These are phyloP conservation scores for Temnothorax unifasciatus DNA, from an alignment of 2,888 invertebrate species.

Conservation along the genomic window DNA sequence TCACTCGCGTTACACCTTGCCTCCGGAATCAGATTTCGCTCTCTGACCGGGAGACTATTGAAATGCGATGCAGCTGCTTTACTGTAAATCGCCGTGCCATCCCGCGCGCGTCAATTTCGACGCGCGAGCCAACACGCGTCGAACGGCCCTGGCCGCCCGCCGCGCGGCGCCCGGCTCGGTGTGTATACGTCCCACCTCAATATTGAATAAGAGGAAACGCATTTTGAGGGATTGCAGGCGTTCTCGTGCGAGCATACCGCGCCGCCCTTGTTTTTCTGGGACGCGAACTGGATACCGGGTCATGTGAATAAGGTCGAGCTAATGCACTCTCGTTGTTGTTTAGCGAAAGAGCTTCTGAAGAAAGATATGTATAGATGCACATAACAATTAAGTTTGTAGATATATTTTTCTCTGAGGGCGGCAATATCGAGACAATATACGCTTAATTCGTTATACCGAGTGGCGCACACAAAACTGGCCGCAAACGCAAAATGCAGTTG, in stretches of 20 bases:
- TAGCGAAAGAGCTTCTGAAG: background rate
- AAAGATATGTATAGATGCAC: background rate
- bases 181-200: background rate
- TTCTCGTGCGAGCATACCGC: background rate
- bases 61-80: slow-evolving; percentile 40
- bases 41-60: slow-evolving; percentile 25
- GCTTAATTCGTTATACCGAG: background rate
- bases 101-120: slow-evolving; percentile 37
- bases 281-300: slow-evolving; percentile 38
- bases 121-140: slow-evolving; percentile 6
- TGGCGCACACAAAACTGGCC: too few relatives aligned
- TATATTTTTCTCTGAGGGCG: background rate
- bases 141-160: background rate
- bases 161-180: background rate
- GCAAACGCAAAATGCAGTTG: too few relatives aligned
- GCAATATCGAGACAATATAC: background rate
- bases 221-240: slow-evolving; percentile 34
- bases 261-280: slow-evolving; percentile 39
- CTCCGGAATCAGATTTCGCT: slow-evolving; percentile 21
- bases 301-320: slow-evolving; percentile 33
- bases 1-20: slow-evolving; percentile 23
- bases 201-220: slow-evolving; percentile 49
- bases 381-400: background rate
- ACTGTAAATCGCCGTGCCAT: slow-evolving; percentile 43
- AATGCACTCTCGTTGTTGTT: slow-evolving; percentile 29